Base-by-base conservation (phyloP, 1,140 invertebrate species). In the Cylas formicarius region DNA sequence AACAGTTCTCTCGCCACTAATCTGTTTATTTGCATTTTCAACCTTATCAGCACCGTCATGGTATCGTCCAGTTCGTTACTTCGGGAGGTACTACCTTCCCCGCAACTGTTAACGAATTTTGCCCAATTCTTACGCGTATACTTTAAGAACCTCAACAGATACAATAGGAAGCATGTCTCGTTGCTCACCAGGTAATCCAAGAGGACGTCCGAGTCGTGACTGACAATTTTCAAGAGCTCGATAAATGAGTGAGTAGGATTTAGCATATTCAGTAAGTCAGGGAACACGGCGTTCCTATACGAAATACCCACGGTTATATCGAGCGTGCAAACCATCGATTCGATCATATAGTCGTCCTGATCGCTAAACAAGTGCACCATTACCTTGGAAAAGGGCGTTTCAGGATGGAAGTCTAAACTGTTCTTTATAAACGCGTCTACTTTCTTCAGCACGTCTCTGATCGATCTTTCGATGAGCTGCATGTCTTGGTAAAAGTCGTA, bases 251-350 rank as follows among this genome's bases (percentile, higher is more conserved):
- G 72, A 40, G 84, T 78, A 1, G 89, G 88, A 70, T 84, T 87
- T 26, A 91, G 67, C 75, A 86, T 85, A 2, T 77, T 75, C 45
- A 83, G 78, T 27, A 86, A 69, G 58, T 86, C 82, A 19, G 81
- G 81, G 53, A 82, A 83, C 16, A 81, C 76, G 4, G 82, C 82
- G 57, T 86, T 83, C 29, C 84, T 76, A 57, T 86, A 85, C 17
- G 84, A 85, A 14, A 90, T 77, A 33, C 86, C 87, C 27, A 85
- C 80, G 3, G 83, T 86, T 18, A 90, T 87, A 63, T 92, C 88
- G 20, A 92, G 66, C 26, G 84, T 87, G 65, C 88, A 92, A 1
- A 92, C 83, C 86, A 93, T 88, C n/a, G 84, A 82, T 70, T 92
- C 90, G 17, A 92, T 84, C 36, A 93, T 63, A 52, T 86, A 87